These are phyloP conservation scores for Aratinga solstitialis DNA, from an alignment of 2,797 vertebrate species.

Conservation along the genomic window DNA sequence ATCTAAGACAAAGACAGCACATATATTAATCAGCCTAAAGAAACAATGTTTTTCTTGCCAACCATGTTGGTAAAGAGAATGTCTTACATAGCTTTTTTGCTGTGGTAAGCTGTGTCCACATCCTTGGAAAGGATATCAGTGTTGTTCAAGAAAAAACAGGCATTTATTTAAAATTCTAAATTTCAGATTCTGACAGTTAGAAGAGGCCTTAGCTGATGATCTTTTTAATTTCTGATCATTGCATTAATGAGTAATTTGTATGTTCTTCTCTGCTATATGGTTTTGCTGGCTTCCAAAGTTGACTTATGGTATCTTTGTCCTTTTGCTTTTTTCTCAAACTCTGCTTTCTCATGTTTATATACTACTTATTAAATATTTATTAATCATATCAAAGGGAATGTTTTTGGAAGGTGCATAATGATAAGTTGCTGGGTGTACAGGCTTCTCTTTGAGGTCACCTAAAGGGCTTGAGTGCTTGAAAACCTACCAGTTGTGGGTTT, in stretches of 20 bases:
- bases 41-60: not conserved
- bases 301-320: not conserved
- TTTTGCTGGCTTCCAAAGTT: not conserved
- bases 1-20: not conserved
- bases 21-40: not conserved
- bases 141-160: not conserved
- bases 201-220: not conserved
- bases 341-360: not conserved
- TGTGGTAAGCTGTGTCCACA: not conserved
- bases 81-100: not conserved
- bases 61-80: not conserved
- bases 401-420: not conserved
- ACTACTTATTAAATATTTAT: not conserved
- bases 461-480: not conserved
- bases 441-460: not conserved
- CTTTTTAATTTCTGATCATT: not conserved
- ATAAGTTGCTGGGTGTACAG: not conserved
- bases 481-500: not conserved
- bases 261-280: not conserved
- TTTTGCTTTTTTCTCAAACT: not conserved
- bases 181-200: not conserved
- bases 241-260: not conserved
- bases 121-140: not conserved
- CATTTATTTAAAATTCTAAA: not conserved
- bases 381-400: not conserved